A percentile compares a stretch with the other conserved stretches of the same genome.
These are phyloP conservation scores for Papilio dardanus DNA, from an alignment of 1,140 invertebrate species.

Conservation along the genomic window DNA sequence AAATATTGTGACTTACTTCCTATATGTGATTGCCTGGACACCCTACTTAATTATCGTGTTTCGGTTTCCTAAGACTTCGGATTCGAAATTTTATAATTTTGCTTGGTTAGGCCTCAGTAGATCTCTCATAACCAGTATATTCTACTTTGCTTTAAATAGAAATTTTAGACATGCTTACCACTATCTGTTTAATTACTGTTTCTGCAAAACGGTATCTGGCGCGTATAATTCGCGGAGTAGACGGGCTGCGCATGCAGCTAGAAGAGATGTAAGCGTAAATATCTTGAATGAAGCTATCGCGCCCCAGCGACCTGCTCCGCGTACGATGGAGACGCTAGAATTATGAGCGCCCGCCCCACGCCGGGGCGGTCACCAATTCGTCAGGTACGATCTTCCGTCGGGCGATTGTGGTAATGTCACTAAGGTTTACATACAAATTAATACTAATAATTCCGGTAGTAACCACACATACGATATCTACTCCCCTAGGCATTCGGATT, in stretches of 20 bases:
- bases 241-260: constrained; percentile 79
- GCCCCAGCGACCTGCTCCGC: constrained; percentile 44
- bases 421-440: background rate
- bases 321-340: constrained; percentile 49
- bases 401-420: background rate
- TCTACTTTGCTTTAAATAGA: constrained; percentile 86
- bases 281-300: constrained; percentile 84
- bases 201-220: constrained; percentile 90
- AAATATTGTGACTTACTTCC: constrained; percentile 85
- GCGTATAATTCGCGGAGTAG: constrained; percentile 82
- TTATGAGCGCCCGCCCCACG: constrained; percentile 42
- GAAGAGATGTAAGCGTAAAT: constrained; percentile 89
- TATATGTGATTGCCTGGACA: constrained; percentile 87
- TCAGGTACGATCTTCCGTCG: background rate
- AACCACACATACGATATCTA: background rate
- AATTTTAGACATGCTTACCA: constrained; percentile 90
- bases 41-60: constrained; percentile 85
- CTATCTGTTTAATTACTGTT: constrained; percentile 92
- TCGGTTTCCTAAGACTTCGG: constrained; percentile 80
- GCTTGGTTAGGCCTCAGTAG: constrained; percentile 88
- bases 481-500: background rate
- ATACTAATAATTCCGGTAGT: background rate
- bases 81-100: constrained; percentile 84
- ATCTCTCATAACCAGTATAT: constrained; percentile 86
- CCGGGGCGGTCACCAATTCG: background rate